Percentiles rank a stretch among this genome's conserved stretches.
These are phyloP conservation scores for Scolopax rusticola DNA, from an alignment of 2,797 vertebrate genomes.

Conservation along the genomic window DNA sequence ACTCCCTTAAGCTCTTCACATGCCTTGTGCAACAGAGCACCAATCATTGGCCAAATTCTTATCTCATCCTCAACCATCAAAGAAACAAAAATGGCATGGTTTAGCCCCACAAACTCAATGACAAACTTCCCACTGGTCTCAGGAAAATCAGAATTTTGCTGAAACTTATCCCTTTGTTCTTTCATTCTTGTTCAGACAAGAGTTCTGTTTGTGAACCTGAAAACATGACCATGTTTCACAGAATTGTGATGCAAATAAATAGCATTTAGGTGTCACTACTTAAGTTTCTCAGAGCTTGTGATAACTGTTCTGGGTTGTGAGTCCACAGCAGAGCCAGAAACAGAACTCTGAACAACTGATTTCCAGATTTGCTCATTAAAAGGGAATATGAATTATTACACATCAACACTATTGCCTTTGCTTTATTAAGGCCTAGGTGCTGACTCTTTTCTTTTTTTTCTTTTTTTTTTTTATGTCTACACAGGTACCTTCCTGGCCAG, in stretches of 20 bases:
- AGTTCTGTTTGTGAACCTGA: neutral
- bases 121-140: neutral
- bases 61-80: neutral
- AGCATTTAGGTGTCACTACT: neutral
- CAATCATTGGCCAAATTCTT: neutral
- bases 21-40: neutral
- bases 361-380: neutral
- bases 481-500: neutral
- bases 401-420: neutral
- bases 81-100: neutral
- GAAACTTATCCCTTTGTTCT: neutral
- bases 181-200: neutral
- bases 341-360: neutral
- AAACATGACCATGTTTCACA: neutral
- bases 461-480: neutral
- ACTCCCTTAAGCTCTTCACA: neutral
- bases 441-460: fast-evolving
- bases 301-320: neutral
- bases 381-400: neutral
- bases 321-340: neutral
- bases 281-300: neutral
- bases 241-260: neutral
- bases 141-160: neutral
- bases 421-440: neutral
- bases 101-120: neutral